phyloP scores from a whole-genome alignment of 2,113 vertebrate genomes.

The Brienomyrus longianalis region DNA sequence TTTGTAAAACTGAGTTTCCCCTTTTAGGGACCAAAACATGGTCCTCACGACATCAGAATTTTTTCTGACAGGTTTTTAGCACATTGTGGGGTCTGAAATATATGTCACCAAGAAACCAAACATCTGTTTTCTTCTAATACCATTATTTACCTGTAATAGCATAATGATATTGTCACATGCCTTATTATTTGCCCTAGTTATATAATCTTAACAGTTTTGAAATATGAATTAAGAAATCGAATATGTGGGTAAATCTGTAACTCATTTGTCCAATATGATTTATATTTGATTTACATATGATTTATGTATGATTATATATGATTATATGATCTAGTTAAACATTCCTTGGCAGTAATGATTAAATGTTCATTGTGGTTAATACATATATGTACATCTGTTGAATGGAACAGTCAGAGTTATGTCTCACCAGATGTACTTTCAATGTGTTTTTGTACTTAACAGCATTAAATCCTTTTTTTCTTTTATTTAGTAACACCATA shows the following conservation, averaged over 20 bases:
- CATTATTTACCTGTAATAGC: not conserved
- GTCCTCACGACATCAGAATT: not conserved
- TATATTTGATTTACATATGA: not conserved
- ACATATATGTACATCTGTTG: not conserved
- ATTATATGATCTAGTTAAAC: not conserved
- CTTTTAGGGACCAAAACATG: not conserved
- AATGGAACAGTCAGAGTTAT: not conserved
- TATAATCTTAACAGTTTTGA: not conserved
- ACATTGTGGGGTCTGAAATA: not conserved
- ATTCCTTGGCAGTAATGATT: not conserved
- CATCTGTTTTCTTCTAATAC: not conserved
- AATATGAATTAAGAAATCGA: not conserved
- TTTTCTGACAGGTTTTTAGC: not conserved
- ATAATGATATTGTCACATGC: not conserved
- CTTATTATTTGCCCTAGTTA: not conserved
- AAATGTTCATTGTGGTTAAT: not conserved
- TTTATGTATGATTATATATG: not conserved
- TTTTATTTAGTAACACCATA: not conserved
- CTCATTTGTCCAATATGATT: not conserved
- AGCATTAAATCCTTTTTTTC: not conserved
- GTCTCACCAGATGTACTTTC: not conserved
- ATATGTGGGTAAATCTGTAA: not conserved
- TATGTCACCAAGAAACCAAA: not conserved
- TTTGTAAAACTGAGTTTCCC: not conserved
- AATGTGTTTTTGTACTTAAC: slow-evolving; percentile 1